A percentile compares a stretch with the other conserved stretches of the same genome.
phyloP scores from a whole-genome alignment of 2,888 invertebrate species.

The Invenusta paracnida region DNA sequence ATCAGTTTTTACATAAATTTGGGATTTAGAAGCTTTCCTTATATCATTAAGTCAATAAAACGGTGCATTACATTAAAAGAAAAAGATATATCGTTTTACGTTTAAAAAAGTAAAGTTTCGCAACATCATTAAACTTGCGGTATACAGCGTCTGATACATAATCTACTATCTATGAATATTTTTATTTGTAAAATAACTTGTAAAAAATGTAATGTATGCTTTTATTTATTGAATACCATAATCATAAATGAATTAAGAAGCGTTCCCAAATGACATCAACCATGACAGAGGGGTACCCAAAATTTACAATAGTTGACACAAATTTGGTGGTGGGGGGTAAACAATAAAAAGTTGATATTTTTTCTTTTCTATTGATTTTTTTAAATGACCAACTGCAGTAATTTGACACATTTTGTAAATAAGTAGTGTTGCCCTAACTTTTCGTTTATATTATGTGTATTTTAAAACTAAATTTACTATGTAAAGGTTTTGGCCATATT shows the following conservation, averaged over 20 bases:
- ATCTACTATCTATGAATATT: too few species aligned
- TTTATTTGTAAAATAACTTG: too few species aligned
- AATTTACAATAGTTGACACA: not conserved
- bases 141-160: too few species aligned
- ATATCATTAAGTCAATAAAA: too few species aligned
- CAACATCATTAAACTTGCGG: too few species aligned
- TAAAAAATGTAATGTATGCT: too few species aligned
- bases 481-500: not conserved
- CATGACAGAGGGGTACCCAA: not conserved
- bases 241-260: not conserved
- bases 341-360: not conserved
- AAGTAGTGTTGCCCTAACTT: not conserved
- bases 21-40: too few species aligned
- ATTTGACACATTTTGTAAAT: constrained; percentile 9
- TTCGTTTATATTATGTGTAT: constrained; percentile 5
- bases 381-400: not conserved
- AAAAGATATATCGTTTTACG: too few species aligned
- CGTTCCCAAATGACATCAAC: constrained; percentile 4
- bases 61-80: too few species aligned
- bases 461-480: not conserved
- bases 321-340: not conserved
- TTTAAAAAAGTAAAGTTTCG: too few species aligned
- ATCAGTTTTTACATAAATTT: too few species aligned
- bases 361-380: not conserved
- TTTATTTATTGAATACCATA: too few species aligned